These are phyloP conservation scores for Chloroclystis v-ata DNA, from an alignment of 2,888 invertebrate species.

Conservation along the genomic window DNA sequence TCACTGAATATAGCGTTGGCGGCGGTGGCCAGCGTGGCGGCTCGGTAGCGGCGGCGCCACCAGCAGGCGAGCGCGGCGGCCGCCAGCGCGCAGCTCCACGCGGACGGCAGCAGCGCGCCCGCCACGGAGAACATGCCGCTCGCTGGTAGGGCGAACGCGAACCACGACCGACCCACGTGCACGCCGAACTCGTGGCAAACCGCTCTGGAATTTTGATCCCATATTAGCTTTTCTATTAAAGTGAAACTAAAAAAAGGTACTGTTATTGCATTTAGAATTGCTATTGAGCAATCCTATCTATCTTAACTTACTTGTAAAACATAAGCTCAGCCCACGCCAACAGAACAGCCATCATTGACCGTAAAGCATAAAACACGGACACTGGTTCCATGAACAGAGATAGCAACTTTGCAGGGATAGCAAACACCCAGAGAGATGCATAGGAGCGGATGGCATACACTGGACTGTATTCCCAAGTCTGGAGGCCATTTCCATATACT, in stretches of 20 bases:
- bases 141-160: slow-evolving; percentile 88
- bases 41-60: slow-evolving; percentile 88
- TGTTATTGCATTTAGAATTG: too few relatives aligned
- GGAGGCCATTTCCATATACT: slow-evolving; percentile 94
- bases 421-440: slow-evolving; percentile 92
- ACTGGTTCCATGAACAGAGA: slow-evolving; percentile 87
- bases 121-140: slow-evolving; percentile 94
- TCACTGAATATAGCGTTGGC: slow-evolving; percentile 84
- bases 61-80: slow-evolving; percentile 92
- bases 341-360: slow-evolving; percentile 87
- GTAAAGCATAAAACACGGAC: slow-evolving; percentile 91
- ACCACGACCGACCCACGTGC: slow-evolving; percentile 90
- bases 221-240: too few relatives aligned
- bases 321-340: slow-evolving; percentile 92
- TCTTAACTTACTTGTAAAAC: slow-evolving; percentile 96
- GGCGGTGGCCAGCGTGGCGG: slow-evolving; percentile 91
- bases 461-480: slow-evolving; percentile 99
- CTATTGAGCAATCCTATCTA: too few relatives aligned
- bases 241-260: too few relatives aligned
- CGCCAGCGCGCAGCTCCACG: slow-evolving; percentile 95
- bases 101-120: slow-evolving; percentile 94
- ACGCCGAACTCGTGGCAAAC: slow-evolving; percentile 94
- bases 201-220: slow-evolving; percentile 80
- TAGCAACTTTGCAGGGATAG: slow-evolving; percentile 91
- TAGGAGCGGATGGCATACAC: slow-evolving; percentile 96